Percentiles rank a stretch among this genome's conserved stretches.
Conservation (phyloP, 2,113 vertebrate genomes). For the Carassius auratus region DNA sequence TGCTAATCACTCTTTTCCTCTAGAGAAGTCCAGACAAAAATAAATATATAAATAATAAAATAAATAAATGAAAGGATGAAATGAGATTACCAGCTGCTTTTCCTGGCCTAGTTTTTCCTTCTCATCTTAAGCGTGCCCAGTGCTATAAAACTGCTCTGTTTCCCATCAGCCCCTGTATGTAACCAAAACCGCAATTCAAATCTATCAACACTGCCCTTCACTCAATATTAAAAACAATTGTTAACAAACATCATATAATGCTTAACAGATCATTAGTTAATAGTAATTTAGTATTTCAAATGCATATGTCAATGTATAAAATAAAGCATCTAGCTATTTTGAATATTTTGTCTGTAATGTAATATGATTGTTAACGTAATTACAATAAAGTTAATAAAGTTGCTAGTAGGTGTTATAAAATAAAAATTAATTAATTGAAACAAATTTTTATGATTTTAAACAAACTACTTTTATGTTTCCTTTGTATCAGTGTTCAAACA, state of each 20-base stretch:
- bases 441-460: too few relatives aligned
- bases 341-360: neutral
- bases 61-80: slow-evolving; percentile 41
- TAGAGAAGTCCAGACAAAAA: neutral
- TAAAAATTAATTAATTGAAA: too few relatives aligned
- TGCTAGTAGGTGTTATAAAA: too few relatives aligned
- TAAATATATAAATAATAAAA: slow-evolving; percentile 44
- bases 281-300: neutral
- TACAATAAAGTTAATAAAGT: too few relatives aligned
- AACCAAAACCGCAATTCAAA: neutral
- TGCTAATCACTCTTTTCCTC: slow-evolving; percentile 2
- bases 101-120: slow-evolving; percentile 37
- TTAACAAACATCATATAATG: neutral
- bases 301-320: neutral
- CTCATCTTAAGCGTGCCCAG: neutral
- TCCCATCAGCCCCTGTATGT: neutral
- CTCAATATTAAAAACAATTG: neutral
- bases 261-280: neutral
- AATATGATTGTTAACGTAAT: neutral
- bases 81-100: slow-evolving; percentile 56
- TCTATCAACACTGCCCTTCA: neutral
- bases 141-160: slow-evolving; percentile 31
- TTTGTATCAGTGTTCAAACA: neutral
- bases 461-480: too few relatives aligned
- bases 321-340: neutral